A percentile compares a stretch with the other conserved stretches of the same genome.
Conservation (phyloP, 1,140 invertebrate genomes). For the Heliothis subflexa region DNA sequence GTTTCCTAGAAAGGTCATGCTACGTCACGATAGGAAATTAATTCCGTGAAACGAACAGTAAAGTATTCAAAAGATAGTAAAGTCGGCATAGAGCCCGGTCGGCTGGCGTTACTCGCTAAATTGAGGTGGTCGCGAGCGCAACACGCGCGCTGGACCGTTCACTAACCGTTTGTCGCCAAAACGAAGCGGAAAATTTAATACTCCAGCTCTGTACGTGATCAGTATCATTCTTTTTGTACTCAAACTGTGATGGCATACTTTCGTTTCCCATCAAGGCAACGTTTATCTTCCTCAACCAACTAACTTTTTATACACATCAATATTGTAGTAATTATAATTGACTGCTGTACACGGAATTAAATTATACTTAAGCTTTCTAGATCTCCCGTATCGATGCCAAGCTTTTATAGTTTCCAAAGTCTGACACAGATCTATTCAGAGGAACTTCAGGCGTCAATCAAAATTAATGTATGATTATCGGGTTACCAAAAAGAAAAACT, state of each 20-base stretch:
- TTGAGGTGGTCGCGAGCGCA: conserved; percentile 35
- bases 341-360: conserved; percentile 47
- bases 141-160: conserved; percentile 61
- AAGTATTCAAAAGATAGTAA: conserved; percentile 18
- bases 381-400: conserved; percentile 32
- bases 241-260: conserved; percentile 68
- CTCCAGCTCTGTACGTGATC: conserved; percentile 79
- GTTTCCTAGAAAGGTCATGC: conserved; percentile 4
- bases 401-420: conserved; percentile 33
- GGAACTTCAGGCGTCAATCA: conserved; percentile 49
- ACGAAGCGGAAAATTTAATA: conserved; percentile 82
- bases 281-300: conserved; percentile 47
- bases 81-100: conserved; percentile 14
- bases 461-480: conserved; percentile 50
- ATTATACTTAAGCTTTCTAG: conserved; percentile 47
- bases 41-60: conserved; percentile 30
- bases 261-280: conserved; percentile 62
- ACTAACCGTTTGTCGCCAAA: conserved; percentile 75
- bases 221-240: conserved; percentile 70
- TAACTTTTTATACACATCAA: conserved; percentile 52
- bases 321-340: conserved; percentile 57
- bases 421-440: conserved; percentile 45
- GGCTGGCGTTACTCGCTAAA: conserved; percentile 28
- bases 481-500: conserved; percentile 28
- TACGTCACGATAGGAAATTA: conserved; percentile 16